A percentile compares a stretch with the other conserved stretches of the same genome.
Evolutionary conservation across 2,888 invertebrate species (phyloP).

Genomic region (Gnatocerus cornutus): DNA sequence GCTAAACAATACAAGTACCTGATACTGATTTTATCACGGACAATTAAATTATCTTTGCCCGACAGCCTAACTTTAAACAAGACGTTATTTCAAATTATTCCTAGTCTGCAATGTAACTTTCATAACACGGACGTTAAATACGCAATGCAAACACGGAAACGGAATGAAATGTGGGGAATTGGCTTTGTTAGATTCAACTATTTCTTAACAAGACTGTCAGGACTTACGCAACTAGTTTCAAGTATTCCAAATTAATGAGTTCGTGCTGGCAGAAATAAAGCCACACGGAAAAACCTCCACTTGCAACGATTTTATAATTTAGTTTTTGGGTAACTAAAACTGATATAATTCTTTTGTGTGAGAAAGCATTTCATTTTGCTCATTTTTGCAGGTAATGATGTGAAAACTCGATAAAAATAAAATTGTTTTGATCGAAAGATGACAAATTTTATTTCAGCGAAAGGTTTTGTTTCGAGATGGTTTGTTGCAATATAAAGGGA

Average conservation of each 20-base stretch:
- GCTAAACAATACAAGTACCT: conserved; percentile 9
- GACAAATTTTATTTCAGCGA: neutral
- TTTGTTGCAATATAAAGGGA: conserved; percentile 39
- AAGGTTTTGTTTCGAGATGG: conserved; percentile 35
- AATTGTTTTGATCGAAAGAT: neutral
- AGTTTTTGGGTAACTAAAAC: no score
- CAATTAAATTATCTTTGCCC: conserved; percentile 18
- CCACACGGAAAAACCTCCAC: neutral
- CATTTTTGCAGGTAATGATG: no score
- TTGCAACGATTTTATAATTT: no score
- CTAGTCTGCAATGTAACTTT: neutral
- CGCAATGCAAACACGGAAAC: conserved; percentile 4
- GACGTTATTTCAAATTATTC: conserved; percentile 2
- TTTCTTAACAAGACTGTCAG: neutral
- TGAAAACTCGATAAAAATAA: no score
- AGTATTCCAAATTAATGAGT: neutral
- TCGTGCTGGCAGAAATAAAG: neutral
- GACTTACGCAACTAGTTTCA: neutral
- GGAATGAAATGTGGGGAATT: neutral
- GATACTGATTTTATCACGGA: conserved; percentile 3
- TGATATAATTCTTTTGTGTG: no score
- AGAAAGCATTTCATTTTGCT: no score
- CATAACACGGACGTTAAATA: conserved; percentile 3
- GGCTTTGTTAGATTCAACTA: conserved; percentile 1
- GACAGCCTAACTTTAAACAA: conserved; percentile 6